phyloP scores from a whole-genome alignment of 2,888 invertebrate species.

The Isotomurus palustris region DNA sequence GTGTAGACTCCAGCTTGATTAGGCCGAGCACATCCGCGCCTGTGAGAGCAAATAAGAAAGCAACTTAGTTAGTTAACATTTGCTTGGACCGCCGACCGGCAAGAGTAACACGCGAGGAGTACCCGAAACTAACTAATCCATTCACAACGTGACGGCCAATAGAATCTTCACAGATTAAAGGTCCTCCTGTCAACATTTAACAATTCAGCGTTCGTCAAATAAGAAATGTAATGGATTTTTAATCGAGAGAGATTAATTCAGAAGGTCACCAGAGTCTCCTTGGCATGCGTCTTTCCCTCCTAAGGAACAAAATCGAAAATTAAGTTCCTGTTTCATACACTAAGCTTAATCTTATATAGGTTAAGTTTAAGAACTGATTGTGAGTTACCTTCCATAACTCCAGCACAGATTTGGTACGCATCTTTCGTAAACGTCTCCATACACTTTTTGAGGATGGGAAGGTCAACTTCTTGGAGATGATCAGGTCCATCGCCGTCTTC shows the following conservation, averaged over 20 bases:
- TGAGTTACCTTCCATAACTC: conserved; percentile 18
- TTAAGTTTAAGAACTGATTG: conserved; percentile 58
- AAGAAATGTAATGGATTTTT: too few species aligned
- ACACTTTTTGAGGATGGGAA: conserved; percentile 52
- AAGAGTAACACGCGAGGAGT: too few species aligned
- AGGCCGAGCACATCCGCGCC: conserved; percentile 74
- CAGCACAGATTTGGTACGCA: conserved; percentile 44
- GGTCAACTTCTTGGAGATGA: conserved; percentile 70
- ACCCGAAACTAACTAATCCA: conserved; percentile 78
- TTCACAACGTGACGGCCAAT: conserved; percentile 71
- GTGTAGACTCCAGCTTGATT: conserved; percentile 66
- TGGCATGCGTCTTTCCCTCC: conserved; percentile 82
- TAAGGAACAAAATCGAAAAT: too few species aligned
- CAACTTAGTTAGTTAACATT: too few species aligned
- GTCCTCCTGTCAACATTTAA: conserved; percentile 34
- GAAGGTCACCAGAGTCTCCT: conserved; percentile 59
- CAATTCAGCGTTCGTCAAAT: background rate
- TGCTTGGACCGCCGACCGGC: too few species aligned
- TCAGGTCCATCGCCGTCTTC: conserved; percentile 78
- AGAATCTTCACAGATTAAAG: conserved; percentile 51
- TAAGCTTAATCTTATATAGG: conserved; percentile 70
- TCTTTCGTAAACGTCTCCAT: conserved; percentile 37
- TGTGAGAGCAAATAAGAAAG: too few species aligned
- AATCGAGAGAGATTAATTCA: background rate
- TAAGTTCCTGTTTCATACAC: conserved; percentile 56